phyloP scores from a whole-genome alignment of 2,113 vertebrate species.

The Lucifuga dentata region DNA sequence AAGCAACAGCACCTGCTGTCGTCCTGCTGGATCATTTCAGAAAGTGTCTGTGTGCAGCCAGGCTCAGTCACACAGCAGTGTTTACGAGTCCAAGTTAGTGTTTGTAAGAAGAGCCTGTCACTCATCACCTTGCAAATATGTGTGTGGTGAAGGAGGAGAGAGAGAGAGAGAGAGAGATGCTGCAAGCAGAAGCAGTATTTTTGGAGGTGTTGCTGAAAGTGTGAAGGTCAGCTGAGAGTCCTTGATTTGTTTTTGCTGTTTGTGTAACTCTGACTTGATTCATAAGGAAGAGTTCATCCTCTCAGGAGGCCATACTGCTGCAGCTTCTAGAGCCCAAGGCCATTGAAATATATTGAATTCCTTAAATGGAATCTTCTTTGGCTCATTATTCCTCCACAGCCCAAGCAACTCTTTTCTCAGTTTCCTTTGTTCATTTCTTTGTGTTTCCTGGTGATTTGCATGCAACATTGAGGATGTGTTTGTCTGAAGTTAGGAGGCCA shows the following conservation, averaged over 20 bases:
- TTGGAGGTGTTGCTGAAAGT: slow-evolving; percentile 41
- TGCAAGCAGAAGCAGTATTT: slow-evolving; percentile 22
- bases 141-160: slow-evolving; percentile 8
- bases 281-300: slow-evolving; percentile 19
- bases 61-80: slow-evolving; percentile 40
- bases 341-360: slow-evolving; percentile 32
- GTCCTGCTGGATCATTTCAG: slow-evolving; percentile 52
- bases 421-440: slow-evolving; percentile 8
- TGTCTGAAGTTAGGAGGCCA: slow-evolving; percentile 29
- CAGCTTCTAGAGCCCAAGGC: slow-evolving; percentile 39
- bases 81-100: slow-evolving; percentile 54
- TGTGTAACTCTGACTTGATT: slow-evolving; percentile 27
- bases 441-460: slow-evolving; percentile 28
- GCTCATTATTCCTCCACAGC: slow-evolving; percentile 16
- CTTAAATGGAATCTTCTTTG: slow-evolving; percentile 32
- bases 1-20: slow-evolving; percentile 63
- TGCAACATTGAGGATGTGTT: slow-evolving; percentile 12
- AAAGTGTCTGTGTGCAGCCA: slow-evolving; percentile 35
- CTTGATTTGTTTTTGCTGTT: slow-evolving; percentile 23
- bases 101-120: slow-evolving; percentile 32
- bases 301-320: slow-evolving; percentile 26
- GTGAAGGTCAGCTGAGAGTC: slow-evolving; percentile 35
- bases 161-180: neutral
- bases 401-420: slow-evolving; percentile 3
- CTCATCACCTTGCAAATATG: slow-evolving; percentile 29